Evolutionary conservation across 1,140 invertebrate species (phyloP).

Genomic region (Dolichoris vasculosae): DNA sequence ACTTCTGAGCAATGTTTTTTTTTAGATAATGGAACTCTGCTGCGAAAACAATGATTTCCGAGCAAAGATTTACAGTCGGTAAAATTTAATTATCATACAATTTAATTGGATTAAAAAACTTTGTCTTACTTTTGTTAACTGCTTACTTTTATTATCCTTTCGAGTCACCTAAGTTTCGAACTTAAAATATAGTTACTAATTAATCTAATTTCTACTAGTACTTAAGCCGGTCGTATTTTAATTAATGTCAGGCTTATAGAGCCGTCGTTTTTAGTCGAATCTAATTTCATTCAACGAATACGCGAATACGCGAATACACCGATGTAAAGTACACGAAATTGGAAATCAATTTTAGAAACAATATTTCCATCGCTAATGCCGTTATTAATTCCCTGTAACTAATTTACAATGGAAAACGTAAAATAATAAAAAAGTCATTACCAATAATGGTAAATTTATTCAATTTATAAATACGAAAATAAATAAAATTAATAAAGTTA

Average conservation of each 20-base stretch:
- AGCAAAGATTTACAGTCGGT: not conserved
- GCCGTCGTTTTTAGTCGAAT: not conserved
- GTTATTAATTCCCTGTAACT: not conserved
- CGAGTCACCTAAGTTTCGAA: not conserved
- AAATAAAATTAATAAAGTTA: not conserved
- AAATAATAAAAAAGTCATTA: not conserved
- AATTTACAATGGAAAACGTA: not conserved
- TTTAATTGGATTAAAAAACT: conserved; percentile 15
- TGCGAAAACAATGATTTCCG: not conserved
- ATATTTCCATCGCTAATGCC: not conserved
- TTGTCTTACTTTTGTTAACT: not conserved
- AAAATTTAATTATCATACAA: not conserved
- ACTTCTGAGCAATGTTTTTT: not conserved
- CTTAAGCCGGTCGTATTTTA: not conserved
- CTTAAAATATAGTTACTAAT: not conserved
- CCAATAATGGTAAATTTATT: not conserved
- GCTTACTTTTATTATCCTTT: conserved; percentile 3
- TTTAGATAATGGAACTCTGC: not conserved
- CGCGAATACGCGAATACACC: not conserved
- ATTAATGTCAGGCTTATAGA: not conserved
- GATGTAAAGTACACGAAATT: not conserved
- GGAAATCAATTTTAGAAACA: not conserved
- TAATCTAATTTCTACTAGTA: conserved; percentile 7
- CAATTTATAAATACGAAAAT: not conserved
- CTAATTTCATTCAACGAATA: not conserved